Base-by-base conservation (phyloP, 2,888 invertebrate genomes). In the Flexamia atlantica region DNA sequence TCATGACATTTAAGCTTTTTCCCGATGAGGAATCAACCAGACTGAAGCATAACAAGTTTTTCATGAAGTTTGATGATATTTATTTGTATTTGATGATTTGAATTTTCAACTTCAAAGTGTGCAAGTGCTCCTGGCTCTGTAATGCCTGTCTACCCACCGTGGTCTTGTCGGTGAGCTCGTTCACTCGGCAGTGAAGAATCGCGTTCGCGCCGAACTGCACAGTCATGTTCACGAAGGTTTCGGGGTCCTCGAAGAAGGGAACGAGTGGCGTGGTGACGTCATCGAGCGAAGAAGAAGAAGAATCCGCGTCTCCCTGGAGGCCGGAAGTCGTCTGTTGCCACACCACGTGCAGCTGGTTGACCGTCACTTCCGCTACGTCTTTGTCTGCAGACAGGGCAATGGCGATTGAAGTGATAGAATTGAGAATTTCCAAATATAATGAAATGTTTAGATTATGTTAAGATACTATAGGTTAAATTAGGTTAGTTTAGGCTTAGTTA, bases 171-270 rank as follows among this genome's bases (percentile, higher is more conserved):
- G 94, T 93, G 85, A 94, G 90, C 86, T 94, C 94, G 87, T 93
- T 93, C 23, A 94, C 94, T 85, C 93, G 90, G 88, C 94, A 95
- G 87, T 94, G 94, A 80, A 95, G 89, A 87, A 93, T 91, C 5
- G 94, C 94, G 36, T 92, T 91, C 84, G 92, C 92, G 5, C 93
- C 93, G 14, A 94, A 89, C 88, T 94, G 95, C 0, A 94, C 92
- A n/a, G 94, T 94, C 87, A 94, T 92, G 88, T 93, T 94, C 0
- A 93, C 92, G 7, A 84, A 70, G 88, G 93, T 94, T 0, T 93
- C 92, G 4, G 84, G 72, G 88, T 95, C 95, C 88, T 94, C 94
- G 89, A 95, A 95, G 90, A 93, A 94, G 0, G 95, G 95, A 86
- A 94, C 91, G 0, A 95, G 94, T 87, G 95, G 95, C 14, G 93